Percentiles rank a stretch among this genome's conserved stretches.
Evolutionary conservation across 2,113 vertebrate species (phyloP).

Genomic region (Oncorhynchus tshawytscha): DNA sequence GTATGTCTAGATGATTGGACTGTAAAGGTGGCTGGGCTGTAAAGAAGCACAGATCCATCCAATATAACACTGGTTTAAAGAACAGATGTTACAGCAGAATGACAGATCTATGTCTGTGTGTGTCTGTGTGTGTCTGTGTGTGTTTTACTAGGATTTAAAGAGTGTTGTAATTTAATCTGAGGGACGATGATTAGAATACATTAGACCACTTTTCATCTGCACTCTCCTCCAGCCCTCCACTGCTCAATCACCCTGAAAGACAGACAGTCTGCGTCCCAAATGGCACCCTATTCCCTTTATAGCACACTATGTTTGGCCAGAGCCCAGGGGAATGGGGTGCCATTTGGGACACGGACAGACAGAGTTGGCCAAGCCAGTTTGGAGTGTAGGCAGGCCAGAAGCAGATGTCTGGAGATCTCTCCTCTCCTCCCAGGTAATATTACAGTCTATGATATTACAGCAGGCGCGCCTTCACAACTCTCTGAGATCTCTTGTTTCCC

Average conservation of each 20-base stretch:
- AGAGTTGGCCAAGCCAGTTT: constrained; percentile 8
- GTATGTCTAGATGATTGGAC: constrained; percentile 13
- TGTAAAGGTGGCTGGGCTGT: constrained; percentile 10
- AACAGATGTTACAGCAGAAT: constrained; percentile 29
- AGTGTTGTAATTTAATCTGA: constrained; percentile 32
- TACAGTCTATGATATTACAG: constrained; percentile 28
- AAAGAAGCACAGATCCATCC: background rate
- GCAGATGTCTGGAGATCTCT: constrained; percentile 59
- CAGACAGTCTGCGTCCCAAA: too few species aligned
- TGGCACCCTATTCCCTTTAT: too few species aligned
- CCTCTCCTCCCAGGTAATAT: constrained; percentile 17
- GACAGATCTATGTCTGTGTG: constrained; percentile 27
- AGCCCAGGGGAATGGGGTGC: too few species aligned
- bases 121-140: too few species aligned
- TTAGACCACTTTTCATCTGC: constrained; percentile 35
- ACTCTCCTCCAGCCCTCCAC: constrained; percentile 40
- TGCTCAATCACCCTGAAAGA: constrained; percentile 4
- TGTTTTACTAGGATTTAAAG: constrained; percentile 26
- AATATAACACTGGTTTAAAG: constrained; percentile 28
- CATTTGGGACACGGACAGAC: too few species aligned
- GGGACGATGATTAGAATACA: constrained; percentile 25
- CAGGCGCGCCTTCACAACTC: constrained; percentile 35
- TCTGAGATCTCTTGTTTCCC: constrained; percentile 43
- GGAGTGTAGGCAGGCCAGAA: constrained; percentile 37
- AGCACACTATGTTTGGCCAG: too few species aligned